A percentile compares a stretch with the other conserved stretches of the same genome.
phyloP scores from a whole-genome alignment of 92 coral and sea anemone genomes.

The Muricea muricata region DNA sequence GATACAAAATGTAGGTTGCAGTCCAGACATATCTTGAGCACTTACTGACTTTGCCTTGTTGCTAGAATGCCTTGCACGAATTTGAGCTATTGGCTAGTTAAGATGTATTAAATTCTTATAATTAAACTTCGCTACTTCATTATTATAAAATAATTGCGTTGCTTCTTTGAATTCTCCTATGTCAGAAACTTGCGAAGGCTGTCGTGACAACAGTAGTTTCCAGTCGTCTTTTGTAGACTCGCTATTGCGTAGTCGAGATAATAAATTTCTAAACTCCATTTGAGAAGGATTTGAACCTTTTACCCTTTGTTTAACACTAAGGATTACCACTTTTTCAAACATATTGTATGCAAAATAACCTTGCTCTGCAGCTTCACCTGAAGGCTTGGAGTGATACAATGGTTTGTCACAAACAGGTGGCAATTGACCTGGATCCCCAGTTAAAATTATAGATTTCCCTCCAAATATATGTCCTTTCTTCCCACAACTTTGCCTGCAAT shows the following conservation, averaged over 20 bases:
- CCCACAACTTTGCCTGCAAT: no score
- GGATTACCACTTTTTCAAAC: constrained; percentile 47
- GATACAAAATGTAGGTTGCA: constrained; percentile 57
- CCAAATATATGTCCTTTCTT: no score
- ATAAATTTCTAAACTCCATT: constrained; percentile 39
- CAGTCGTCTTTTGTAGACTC: constrained; percentile 55
- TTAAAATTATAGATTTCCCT: no score
- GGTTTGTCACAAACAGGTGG: no score
- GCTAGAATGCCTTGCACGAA: constrained; percentile 65
- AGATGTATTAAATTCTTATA: constrained; percentile 33
- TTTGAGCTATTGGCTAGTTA: constrained; percentile 59
- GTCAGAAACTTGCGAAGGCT: constrained; percentile 42
- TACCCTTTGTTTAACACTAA: constrained; percentile 54
- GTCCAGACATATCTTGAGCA: constrained; percentile 57
- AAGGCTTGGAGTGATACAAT: no score
- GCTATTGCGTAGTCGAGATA: constrained; percentile 16
- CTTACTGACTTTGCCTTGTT: constrained; percentile 38
- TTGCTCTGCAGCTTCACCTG: no score
- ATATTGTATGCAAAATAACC: constrained; percentile 35
- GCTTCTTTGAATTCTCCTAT: constrained; percentile 37
- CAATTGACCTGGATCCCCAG: no score
- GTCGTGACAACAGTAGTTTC: constrained; percentile 58
- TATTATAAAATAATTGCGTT: constrained; percentile 53
- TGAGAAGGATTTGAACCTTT: constrained; percentile 52
- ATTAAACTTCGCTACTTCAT: constrained; percentile 62